phyloP scores from a whole-genome alignment of 2,888 invertebrate species.

The Phalera bucephala region DNA sequence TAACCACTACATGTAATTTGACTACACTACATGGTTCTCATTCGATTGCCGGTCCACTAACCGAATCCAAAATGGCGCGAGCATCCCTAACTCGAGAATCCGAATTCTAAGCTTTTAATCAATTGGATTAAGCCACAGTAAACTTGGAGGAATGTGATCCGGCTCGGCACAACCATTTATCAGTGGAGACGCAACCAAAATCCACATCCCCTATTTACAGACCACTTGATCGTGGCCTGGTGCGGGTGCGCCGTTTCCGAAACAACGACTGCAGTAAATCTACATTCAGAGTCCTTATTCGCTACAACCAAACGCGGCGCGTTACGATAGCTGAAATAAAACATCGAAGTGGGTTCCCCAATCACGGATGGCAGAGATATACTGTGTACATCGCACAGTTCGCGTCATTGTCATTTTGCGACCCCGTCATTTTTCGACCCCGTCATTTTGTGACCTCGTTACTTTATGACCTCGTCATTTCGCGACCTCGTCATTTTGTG shows the following conservation, averaged over 20 bases:
- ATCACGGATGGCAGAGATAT: no score
- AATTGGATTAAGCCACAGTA: constrained; percentile 22
- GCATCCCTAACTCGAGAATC: background rate
- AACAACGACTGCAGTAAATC: constrained; percentile 12
- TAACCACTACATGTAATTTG: background rate
- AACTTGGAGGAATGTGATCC: constrained; percentile 30
- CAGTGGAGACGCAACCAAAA: constrained; percentile 31
- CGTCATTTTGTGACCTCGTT: no score
- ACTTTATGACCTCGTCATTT: no score
- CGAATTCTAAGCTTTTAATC: constrained; percentile 20
- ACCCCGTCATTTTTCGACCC: no score
- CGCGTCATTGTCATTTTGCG: no score
- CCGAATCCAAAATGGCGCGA: constrained; percentile 1
- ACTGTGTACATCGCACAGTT: no score
- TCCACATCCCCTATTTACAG: constrained; percentile 38
- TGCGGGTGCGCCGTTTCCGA: constrained; percentile 10
- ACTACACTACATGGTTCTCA: background rate
- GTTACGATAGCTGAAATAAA: no score
- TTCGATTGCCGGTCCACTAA: background rate
- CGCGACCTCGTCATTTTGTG: no score
- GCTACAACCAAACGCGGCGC: no score
- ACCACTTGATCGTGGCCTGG: constrained; percentile 31
- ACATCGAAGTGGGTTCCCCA: no score
- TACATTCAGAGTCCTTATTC: constrained; percentile 4
- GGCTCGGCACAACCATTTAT: constrained; percentile 26